Conservation (phyloP, 2,797 vertebrate genomes). For the Malurus splendens region DNA sequence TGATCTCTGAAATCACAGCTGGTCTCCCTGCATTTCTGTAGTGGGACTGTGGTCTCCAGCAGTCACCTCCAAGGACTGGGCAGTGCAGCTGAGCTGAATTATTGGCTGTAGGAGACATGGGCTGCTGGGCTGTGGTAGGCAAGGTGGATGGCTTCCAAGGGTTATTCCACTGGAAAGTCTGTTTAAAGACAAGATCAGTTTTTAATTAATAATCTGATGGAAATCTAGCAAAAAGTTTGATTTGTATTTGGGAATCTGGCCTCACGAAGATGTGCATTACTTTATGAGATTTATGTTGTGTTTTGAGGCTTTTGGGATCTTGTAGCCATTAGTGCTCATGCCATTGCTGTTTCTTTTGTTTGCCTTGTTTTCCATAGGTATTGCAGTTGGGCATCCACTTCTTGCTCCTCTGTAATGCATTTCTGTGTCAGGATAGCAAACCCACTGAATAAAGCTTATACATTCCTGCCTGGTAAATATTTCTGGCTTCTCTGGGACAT, state of each 20-base stretch:
- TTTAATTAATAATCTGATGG: not conserved
- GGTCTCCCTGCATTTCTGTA: not conserved
- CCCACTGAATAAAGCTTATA: not conserved
- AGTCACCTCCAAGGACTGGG: not conserved
- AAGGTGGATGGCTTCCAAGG: not conserved
- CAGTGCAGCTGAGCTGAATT: not conserved
- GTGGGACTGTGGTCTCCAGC: not conserved
- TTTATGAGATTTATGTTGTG: not conserved
- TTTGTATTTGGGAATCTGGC: not conserved
- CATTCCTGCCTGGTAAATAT: constrained; percentile 29
- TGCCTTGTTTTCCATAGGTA: not conserved
- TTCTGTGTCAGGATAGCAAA: constrained; percentile 26
- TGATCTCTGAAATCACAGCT: not conserved
- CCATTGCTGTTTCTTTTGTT: not conserved
- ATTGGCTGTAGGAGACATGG: not conserved
- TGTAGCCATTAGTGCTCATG: not conserved
- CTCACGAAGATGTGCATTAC: not conserved
- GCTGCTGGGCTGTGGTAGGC: not conserved
- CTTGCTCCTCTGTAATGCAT: not conserved
- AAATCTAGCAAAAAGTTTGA: not conserved
- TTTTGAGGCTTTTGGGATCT: not conserved
- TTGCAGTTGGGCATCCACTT: not conserved
- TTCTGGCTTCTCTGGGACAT: constrained; percentile 6
- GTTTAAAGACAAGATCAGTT: not conserved
- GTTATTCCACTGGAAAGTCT: not conserved